These are phyloP conservation scores for Cheiracanthium punctorium DNA, from an alignment of 2,888 invertebrate genomes.

Conservation along the genomic window DNA sequence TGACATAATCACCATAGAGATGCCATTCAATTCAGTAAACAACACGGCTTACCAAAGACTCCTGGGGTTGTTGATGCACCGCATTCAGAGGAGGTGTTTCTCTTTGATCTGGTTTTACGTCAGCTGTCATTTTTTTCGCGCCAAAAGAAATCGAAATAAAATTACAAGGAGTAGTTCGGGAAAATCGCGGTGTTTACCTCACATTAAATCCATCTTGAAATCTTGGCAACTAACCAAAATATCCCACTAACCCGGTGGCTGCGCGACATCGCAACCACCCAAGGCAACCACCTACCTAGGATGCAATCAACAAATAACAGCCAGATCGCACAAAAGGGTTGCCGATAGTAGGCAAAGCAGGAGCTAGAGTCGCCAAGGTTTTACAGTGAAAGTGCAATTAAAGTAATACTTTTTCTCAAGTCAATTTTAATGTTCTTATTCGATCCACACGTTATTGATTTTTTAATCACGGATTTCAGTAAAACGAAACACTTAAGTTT, in stretches of 20 bases:
- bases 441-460: too few relatives aligned
- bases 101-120: slow-evolving; percentile 37
- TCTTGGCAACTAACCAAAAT: background rate
- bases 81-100: slow-evolving; percentile 41
- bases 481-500: too few relatives aligned
- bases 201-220: background rate
- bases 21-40: slow-evolving; percentile 33
- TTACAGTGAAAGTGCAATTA: background rate
- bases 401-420: too few relatives aligned
- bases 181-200: background rate
- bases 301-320: slow-evolving; percentile 16
- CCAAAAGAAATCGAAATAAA: background rate
- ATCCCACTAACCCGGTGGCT: background rate
- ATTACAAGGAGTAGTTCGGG: background rate
- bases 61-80: slow-evolving; percentile 35
- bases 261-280: slow-evolving; percentile 13
- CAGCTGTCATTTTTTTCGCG: slow-evolving; percentile 54
- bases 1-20: slow-evolving; percentile 32
- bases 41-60: slow-evolving; percentile 41
- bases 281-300: background rate
- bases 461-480: too few relatives aligned
- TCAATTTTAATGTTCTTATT: too few relatives aligned
- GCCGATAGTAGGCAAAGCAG: background rate
- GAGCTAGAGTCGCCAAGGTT: background rate
- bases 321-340: background rate